A percentile compares a stretch with the other conserved stretches of the same genome.
These are phyloP conservation scores for Cyprinodon diabolis DNA, from an alignment of 2,797 vertebrate species.

Conservation along the genomic window DNA sequence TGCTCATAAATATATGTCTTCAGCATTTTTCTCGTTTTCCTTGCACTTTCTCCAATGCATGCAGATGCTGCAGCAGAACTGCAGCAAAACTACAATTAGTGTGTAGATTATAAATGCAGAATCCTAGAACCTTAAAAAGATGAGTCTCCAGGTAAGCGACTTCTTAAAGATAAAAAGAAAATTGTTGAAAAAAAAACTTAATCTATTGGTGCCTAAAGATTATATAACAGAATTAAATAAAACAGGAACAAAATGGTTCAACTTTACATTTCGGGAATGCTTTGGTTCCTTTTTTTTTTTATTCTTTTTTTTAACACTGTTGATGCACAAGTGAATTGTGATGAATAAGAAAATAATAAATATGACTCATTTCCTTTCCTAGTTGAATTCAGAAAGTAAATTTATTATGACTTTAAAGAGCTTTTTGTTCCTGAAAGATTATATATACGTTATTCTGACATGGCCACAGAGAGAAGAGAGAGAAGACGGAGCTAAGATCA, in stretches of 20 bases:
- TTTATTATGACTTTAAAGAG: not conserved
- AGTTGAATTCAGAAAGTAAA: not conserved
- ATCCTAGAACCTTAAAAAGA: not conserved
- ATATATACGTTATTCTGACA: not conserved
- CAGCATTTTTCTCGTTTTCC: not conserved
- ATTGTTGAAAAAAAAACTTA: not conserved
- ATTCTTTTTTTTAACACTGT: not conserved
- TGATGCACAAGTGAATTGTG: not conserved
- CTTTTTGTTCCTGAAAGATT: not conserved
- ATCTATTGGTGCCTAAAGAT: not conserved
- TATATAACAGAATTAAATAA: not conserved
- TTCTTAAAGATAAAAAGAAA: not conserved
- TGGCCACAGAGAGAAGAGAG: not conserved
- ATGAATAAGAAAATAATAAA: not conserved
- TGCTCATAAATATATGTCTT: constrained; percentile 4
- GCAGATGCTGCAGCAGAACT: not conserved
- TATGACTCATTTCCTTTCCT: not conserved
- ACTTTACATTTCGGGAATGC: not conserved
- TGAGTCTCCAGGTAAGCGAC: not conserved
- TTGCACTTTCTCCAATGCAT: constrained; percentile 2
- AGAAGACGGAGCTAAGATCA: not conserved
- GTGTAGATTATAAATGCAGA: not conserved
- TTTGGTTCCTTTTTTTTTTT: not conserved
- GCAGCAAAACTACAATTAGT: not conserved
- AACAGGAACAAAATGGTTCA: not conserved